Conservation (phyloP, 2,113 vertebrate genomes). For the Furnarius figulus region DNA sequence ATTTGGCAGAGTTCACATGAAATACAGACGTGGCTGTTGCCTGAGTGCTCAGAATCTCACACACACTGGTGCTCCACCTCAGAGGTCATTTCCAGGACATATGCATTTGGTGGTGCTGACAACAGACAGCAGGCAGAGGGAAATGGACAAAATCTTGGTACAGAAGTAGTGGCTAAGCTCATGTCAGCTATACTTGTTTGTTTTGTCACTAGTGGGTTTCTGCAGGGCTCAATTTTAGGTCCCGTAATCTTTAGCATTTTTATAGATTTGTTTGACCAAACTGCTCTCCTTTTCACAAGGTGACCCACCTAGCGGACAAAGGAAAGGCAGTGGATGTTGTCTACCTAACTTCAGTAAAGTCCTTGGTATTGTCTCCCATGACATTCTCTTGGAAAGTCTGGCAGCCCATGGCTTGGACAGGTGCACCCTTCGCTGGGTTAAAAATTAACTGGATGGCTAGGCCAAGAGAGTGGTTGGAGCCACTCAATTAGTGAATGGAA, state of each 20-base stretch:
- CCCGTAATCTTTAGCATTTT: neutral
- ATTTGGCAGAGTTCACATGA: neutral
- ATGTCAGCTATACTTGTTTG: neutral
- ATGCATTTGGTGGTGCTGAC: neutral
- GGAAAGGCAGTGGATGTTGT: neutral
- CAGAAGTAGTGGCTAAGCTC: neutral
- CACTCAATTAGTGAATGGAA: neutral
- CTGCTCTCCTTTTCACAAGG: neutral
- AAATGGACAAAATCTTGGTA: neutral
- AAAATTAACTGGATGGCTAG: neutral
- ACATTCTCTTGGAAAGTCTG: neutral
- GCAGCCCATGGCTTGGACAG: neutral
- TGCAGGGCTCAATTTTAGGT: neutral
- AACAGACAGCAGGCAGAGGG: too few species aligned
- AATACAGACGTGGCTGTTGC: neutral
- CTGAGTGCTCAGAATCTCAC: neutral
- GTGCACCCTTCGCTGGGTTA: neutral
- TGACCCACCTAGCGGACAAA: neutral
- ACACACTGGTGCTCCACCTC: neutral
- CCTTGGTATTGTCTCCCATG: neutral
- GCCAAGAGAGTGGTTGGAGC: neutral
- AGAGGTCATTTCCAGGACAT: neutral
- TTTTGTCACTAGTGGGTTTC: neutral
- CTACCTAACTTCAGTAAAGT: neutral
- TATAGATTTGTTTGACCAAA: neutral